phyloP scores from a whole-genome alignment of 2,113 vertebrate genomes.

The Pavo muticus region DNA sequence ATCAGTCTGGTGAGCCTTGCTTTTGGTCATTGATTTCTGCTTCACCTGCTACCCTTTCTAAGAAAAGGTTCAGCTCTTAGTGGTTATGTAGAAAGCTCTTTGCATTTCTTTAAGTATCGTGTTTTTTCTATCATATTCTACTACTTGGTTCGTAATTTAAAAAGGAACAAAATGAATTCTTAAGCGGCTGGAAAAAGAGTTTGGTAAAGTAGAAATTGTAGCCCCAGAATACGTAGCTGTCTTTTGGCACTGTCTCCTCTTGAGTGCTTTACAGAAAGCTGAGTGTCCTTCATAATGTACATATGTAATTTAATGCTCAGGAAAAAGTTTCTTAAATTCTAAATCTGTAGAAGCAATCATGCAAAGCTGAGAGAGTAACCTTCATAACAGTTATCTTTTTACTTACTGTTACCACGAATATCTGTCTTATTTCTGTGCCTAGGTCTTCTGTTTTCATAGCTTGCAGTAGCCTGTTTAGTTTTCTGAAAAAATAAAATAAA shows the following conservation, averaged over 20 bases:
- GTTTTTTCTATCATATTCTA: not conserved
- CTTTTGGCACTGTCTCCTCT: not conserved
- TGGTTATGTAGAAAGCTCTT: not conserved
- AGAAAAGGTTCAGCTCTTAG: not conserved
- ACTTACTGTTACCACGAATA: not conserved
- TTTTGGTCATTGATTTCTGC: not conserved
- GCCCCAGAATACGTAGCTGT: not conserved
- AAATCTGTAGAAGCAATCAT: not conserved
- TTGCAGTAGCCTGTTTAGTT: not conserved
- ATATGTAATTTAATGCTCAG: not conserved
- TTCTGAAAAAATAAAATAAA: not conserved
- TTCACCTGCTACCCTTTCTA: not conserved
- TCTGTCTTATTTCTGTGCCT: not conserved
- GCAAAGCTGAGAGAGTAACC: not conserved
- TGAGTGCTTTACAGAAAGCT: not conserved
- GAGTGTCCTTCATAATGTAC: not conserved
- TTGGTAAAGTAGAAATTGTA: not conserved
- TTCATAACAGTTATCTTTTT: not conserved
- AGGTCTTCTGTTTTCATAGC: not conserved
- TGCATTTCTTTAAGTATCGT: not conserved
- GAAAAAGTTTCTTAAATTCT: not conserved
- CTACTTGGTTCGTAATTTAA: not conserved
- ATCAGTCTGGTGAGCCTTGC: not conserved
- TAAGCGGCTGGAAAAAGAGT: not conserved
- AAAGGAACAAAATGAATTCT: not conserved